phyloP scores from a whole-genome alignment of 2,888 invertebrate species.

The Thymelicus sylvestris region DNA sequence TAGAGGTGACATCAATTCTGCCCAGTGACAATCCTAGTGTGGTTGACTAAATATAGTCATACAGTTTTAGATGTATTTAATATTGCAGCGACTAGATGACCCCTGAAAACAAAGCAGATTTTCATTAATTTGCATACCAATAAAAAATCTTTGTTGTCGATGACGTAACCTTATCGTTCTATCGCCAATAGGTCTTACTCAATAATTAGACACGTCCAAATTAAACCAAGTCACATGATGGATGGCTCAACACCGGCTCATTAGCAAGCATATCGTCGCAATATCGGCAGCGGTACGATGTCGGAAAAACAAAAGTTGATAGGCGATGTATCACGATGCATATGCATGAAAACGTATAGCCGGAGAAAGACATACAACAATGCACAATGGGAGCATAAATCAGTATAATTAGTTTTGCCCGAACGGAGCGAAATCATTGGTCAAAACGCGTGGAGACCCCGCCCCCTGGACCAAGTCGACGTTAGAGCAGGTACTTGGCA shows the following conservation, averaged over 20 bases:
- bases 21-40: too few species aligned
- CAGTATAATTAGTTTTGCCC: conserved; percentile 95
- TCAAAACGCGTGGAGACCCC: conserved; percentile 85
- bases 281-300: conserved; percentile 38
- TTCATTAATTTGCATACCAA: not conserved
- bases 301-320: conserved; percentile 49
- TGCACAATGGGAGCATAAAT: conserved; percentile 97
- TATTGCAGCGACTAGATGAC: too few species aligned
- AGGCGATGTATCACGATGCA: conserved; percentile 52
- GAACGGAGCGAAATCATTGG: conserved; percentile 87
- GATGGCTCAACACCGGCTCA: conserved; percentile 29
- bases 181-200: conserved; percentile 50
- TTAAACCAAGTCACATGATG: conserved; percentile 8
- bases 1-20: too few species aligned
- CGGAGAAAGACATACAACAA: conserved; percentile 88
- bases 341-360: conserved; percentile 60
- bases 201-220: conserved; percentile 11
- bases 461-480: conserved; percentile 78
- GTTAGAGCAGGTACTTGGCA: conserved; percentile 71
- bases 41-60: too few species aligned
- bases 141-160: conserved; percentile 2
- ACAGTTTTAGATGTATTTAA: too few species aligned
- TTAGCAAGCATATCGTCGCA: conserved; percentile 39
- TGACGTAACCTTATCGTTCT: conserved; percentile 2
- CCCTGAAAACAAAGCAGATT: not conserved